These are phyloP conservation scores for Atherinomorus stipes DNA, from an alignment of 2,113 vertebrate species.

Conservation along the genomic window DNA sequence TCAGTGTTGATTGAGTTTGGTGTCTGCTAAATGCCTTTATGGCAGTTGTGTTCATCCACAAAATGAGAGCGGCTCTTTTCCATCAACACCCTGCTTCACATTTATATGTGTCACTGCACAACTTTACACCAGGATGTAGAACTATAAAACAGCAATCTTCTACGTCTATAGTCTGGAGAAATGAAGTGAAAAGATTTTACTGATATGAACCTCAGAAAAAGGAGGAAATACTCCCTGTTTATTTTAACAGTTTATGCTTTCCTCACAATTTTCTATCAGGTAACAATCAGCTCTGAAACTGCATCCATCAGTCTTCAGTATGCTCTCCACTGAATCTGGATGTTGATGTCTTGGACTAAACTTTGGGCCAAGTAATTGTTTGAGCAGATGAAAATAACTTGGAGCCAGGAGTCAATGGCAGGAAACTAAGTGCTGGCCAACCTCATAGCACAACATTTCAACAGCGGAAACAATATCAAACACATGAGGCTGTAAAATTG, in stretches of 20 bases:
- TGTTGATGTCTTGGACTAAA: slow-evolving; percentile 40
- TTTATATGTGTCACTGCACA: slow-evolving; percentile 17
- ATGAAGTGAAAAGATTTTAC: neutral
- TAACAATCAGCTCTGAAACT: slow-evolving; percentile 22
- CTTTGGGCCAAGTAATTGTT: slow-evolving; percentile 65
- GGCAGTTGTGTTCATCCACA: slow-evolving; percentile 33
- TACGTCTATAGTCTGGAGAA: neutral
- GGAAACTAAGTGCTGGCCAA: slow-evolving; percentile 48
- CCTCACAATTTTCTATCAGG: slow-evolving; percentile 14
- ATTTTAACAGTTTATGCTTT: slow-evolving; percentile 7
- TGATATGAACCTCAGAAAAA: neutral
- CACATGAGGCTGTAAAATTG: slow-evolving; percentile 32
- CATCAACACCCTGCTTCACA: slow-evolving; percentile 8
- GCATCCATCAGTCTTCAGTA: slow-evolving; percentile 11
- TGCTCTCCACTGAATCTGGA: slow-evolving; percentile 16
- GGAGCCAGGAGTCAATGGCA: slow-evolving; percentile 66
- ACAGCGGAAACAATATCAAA: slow-evolving; percentile 54
- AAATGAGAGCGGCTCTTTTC: slow-evolving; percentile 4
- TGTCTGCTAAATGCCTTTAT: slow-evolving; percentile 5
- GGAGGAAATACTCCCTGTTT: neutral
- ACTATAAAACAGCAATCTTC: slow-evolving; percentile 11
- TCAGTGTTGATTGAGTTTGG: slow-evolving; percentile 4
- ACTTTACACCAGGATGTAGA: slow-evolving; percentile 36
- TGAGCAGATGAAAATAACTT: slow-evolving; percentile 69
- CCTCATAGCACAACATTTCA: slow-evolving; percentile 21